phyloP scores from a whole-genome alignment of 2,113 vertebrate species.

The Eretmochelys imbricata region DNA sequence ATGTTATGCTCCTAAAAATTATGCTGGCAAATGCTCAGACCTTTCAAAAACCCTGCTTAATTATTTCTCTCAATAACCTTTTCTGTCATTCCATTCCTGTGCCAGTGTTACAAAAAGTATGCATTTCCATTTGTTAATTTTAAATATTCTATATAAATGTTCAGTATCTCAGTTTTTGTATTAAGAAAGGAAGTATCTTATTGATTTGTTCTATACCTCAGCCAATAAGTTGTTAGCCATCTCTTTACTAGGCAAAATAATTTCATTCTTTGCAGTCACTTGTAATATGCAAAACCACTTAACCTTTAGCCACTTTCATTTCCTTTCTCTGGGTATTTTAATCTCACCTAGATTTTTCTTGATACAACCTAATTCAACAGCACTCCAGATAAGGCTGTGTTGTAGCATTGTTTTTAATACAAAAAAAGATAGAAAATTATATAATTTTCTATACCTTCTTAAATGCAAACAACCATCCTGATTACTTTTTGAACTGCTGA shows the following conservation, averaged over 20 bases:
- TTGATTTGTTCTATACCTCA: background rate
- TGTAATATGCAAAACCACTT: conserved; percentile 20
- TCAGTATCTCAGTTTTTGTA: background rate
- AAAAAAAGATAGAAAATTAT: background rate
- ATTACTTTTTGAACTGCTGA: background rate
- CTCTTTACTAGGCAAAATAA: conserved; percentile 12
- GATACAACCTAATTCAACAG: background rate
- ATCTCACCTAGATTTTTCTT: background rate
- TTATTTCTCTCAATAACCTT: background rate
- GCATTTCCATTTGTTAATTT: accelerated
- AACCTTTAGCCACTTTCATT: conserved; percentile 14
- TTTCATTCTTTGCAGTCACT: background rate
- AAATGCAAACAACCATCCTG: background rate
- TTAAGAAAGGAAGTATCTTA: background rate
- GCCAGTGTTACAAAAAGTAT: background rate
- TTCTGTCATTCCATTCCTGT: background rate
- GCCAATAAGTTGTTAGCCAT: background rate
- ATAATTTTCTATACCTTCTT: background rate
- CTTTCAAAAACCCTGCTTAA: background rate
- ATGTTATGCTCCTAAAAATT: background rate
- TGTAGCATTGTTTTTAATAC: background rate
- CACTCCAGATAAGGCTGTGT: background rate
- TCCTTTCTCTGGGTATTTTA: background rate
- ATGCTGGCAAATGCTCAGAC: background rate
- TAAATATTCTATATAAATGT: background rate